Evolutionary conservation across 2,888 invertebrate species (phyloP), one percentile per base, ranked within the genome.

Genomic region (Cheilosia variabilis): DNA sequence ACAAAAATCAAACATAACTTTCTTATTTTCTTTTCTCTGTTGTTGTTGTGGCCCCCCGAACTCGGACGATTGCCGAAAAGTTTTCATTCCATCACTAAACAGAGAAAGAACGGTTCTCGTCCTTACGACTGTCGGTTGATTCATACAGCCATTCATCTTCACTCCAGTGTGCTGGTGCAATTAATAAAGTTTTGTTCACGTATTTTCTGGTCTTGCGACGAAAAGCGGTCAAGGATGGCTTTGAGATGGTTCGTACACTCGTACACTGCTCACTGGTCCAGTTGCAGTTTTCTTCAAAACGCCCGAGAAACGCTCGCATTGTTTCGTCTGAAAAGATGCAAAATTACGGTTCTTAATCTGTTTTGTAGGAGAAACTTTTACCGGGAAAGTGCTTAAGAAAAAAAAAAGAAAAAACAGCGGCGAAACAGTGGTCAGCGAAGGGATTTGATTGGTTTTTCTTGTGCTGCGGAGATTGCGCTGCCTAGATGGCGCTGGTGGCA

Each of bases 171-270:
- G 69, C 68, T 73, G 50, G 60, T 69, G 84, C 84, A 86, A 87
- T 87, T 82, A 87, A 87, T 87, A 82, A 81, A 87, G 82, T 82
- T 82, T 81, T 72, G 68, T 57, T 87, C 87, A 41, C 72, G 65
- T 77, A 75, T 57, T 72, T 82, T 77, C 43, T 53, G 57, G 57
- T 81, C 69, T 87, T 72, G 73, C 78, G 82, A 78, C 77, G 82
- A 78, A 87, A 87, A 78, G 87, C 87, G 82, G 81, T 87, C 82
- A 87, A 87, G 87, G 77, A 87, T 87, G 72, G 75, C 71, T 76
- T 72, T 66, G 47, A 66, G 71, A 75, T 27, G 24, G 17, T 43
- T 22, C 1, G 2, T 9, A 13, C 47, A 3, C 22, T 19, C n/a
- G 27, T 22, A 4, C 1, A 19, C 55, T 69, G 65, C 24, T 72